These are phyloP conservation scores for Rhinopomastus cyanomelas DNA, from an alignment of 2,113 vertebrate species.

Conservation along the genomic window DNA sequence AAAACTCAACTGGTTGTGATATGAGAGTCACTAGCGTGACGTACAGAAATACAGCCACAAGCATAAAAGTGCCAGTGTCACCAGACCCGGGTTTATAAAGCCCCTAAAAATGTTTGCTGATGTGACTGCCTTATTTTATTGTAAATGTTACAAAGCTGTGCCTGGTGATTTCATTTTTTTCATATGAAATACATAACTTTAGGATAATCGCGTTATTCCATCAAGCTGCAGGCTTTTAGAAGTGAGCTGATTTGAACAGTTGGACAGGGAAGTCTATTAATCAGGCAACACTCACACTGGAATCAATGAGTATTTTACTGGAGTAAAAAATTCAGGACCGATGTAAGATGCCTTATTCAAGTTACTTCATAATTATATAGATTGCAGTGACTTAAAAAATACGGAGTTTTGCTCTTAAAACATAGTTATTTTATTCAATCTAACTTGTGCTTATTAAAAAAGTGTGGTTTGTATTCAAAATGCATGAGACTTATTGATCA, in stretches of 20 bases:
- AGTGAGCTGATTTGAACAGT: slow-evolving; percentile 36
- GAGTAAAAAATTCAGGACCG: slow-evolving; percentile 29
- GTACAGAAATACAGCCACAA: background rate
- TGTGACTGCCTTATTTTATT: slow-evolving; percentile 32
- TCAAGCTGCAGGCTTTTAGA: slow-evolving; percentile 31
- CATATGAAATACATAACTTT: slow-evolving; percentile 19
- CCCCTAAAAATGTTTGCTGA: slow-evolving; percentile 29
- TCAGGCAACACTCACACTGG: slow-evolving; percentile 36
- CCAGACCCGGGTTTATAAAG: background rate
- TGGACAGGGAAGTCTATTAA: slow-evolving; percentile 51
- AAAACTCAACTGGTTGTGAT: slow-evolving; percentile 16
- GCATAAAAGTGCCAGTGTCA: background rate
- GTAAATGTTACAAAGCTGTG: slow-evolving; percentile 30
- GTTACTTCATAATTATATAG: slow-evolving; percentile 46
- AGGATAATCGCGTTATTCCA: background rate
- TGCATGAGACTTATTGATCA: slow-evolving; percentile 5
- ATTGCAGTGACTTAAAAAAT: slow-evolving; percentile 28
- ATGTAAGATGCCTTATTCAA: slow-evolving; percentile 51
- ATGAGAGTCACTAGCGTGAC: background rate
- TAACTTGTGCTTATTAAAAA: slow-evolving; percentile 25
- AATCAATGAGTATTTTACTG: slow-evolving; percentile 50
- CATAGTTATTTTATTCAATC: background rate
- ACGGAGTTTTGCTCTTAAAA: slow-evolving; percentile 23
- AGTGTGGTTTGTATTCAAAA: slow-evolving; percentile 10
- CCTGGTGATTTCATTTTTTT: background rate